Percentiles rank a stretch among this genome's conserved stretches.
Evolutionary conservation across 2,888 invertebrate species (phyloP).

Genomic region (Stenotaenia linearis): DNA sequence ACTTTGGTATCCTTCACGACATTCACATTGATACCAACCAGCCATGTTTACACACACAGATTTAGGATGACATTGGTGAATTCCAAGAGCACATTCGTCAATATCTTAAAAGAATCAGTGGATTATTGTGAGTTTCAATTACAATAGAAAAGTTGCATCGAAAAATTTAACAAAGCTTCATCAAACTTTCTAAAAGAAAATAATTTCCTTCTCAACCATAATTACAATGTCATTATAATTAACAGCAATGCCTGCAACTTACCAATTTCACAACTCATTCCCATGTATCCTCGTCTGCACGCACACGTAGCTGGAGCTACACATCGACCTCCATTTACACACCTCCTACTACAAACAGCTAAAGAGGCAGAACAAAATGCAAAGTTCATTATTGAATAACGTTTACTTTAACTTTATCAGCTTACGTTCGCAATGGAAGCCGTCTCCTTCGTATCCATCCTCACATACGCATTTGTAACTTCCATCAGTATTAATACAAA

Average conservation of each 20-base stretch:
- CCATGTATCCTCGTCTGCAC: constrained; percentile 75
- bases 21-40: constrained; percentile 84
- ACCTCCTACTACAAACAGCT: constrained; percentile 74
- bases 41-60: constrained; percentile 77
- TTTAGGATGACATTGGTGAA: constrained; percentile 66
- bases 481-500: constrained; percentile 73
- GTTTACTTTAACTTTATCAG: background rate
- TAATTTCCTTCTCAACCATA: too few species aligned
- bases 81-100: constrained; percentile 71
- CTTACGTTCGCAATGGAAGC: constrained; percentile 73
- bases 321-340: constrained; percentile 78
- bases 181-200: background rate
- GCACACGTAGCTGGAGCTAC: constrained; percentile 68
- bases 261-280: constrained; percentile 69
- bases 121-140: too few species aligned
- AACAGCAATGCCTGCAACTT: too few species aligned
- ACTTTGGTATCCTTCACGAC: constrained; percentile 65
- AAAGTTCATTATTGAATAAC: background rate
- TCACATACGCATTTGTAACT: constrained; percentile 66
- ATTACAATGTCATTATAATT: too few species aligned
- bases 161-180: background rate
- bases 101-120: constrained; percentile 55
- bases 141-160: too few species aligned
- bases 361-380: constrained; percentile 39
- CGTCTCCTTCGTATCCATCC: constrained; percentile 69